Percentiles rank a stretch among this genome's conserved stretches.
Conservation (phyloP, 2,797 vertebrate genomes). For the Etheostoma perlongum region DNA sequence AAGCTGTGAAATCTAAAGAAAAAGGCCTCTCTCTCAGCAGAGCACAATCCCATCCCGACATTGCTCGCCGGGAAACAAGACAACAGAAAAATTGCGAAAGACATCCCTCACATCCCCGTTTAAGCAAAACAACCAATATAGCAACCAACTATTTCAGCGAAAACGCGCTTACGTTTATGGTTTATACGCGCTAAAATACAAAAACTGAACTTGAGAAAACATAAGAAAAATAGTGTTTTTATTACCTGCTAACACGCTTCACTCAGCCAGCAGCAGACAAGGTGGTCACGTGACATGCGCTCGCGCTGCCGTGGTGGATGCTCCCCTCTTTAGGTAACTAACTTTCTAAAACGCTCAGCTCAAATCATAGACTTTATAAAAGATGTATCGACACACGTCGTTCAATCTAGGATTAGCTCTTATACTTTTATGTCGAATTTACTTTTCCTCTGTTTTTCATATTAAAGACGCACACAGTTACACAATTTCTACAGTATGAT, state of each 20-base stretch:
- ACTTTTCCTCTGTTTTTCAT: background rate
- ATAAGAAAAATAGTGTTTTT: constrained; percentile 70
- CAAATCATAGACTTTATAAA: too few relatives aligned
- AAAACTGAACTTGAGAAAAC: constrained; percentile 17
- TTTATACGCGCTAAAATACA: background rate
- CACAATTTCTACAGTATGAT: too few relatives aligned
- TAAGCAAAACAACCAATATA: background rate
- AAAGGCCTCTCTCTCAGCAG: constrained; percentile 77
- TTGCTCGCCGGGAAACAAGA: constrained; percentile 79
- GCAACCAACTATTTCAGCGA: background rate
- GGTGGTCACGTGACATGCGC: constrained; percentile 85
- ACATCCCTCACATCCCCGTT: constrained; percentile 52
- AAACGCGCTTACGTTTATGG: rapidly evolving
- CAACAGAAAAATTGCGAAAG: constrained; percentile 76
- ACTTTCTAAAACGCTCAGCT: constrained; percentile 6
- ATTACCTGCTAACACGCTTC: constrained; percentile 89
- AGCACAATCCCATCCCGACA: constrained; percentile 79
- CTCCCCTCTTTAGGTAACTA: constrained; percentile 52
- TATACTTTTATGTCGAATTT: background rate
- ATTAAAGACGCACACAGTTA: too few relatives aligned
- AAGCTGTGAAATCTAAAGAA: constrained; percentile 52
- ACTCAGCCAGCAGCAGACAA: constrained; percentile 85
- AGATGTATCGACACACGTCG: background rate
- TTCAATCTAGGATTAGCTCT: rapidly evolving
- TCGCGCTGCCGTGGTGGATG: constrained; percentile 69